phyloP scores from a whole-genome alignment of 2,113 vertebrate species.

The Pleuronectes platessa region DNA sequence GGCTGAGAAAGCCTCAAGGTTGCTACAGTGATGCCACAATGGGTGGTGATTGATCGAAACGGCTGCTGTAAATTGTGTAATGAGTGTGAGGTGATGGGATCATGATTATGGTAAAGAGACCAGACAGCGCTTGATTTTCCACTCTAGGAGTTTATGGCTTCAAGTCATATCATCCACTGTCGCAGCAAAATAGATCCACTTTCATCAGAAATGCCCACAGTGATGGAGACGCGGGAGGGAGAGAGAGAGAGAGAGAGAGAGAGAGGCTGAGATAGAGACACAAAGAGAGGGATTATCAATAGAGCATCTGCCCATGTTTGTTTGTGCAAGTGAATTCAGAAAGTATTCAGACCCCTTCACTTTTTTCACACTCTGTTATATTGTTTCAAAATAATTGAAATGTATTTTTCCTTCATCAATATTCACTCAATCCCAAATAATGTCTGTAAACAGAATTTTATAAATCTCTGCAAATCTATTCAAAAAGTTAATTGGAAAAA shows the following conservation, averaged over 20 bases:
- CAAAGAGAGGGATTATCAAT: neutral
- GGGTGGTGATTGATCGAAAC: slow-evolving; percentile 61
- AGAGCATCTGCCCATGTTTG: neutral
- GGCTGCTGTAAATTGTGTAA: slow-evolving; percentile 66
- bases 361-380: too few relatives aligned
- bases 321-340: neutral
- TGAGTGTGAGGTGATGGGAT: slow-evolving; percentile 64
- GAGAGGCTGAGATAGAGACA: neutral
- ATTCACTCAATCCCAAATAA: too few relatives aligned
- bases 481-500: too few relatives aligned
- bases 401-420: neutral
- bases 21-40: slow-evolving; percentile 50
- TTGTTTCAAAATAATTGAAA: neutral
- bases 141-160: slow-evolving; percentile 56
- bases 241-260: neutral
- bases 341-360: too few relatives aligned
- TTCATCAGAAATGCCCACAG: slow-evolving; percentile 21
- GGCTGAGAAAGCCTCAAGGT: slow-evolving; percentile 49
- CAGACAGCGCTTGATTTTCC: slow-evolving; percentile 56
- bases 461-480: too few relatives aligned
- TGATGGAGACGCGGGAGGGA: slow-evolving; percentile 4
- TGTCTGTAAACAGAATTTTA: too few relatives aligned
- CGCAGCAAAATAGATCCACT: slow-evolving; percentile 36
- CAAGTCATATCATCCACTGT: slow-evolving; percentile 53
- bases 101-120: slow-evolving; percentile 55